Percentiles rank a stretch among this genome's conserved stretches.
Evolutionary conservation across 2,888 invertebrate genomes (phyloP).

Genomic region (Gastrophysa polygoni): DNA sequence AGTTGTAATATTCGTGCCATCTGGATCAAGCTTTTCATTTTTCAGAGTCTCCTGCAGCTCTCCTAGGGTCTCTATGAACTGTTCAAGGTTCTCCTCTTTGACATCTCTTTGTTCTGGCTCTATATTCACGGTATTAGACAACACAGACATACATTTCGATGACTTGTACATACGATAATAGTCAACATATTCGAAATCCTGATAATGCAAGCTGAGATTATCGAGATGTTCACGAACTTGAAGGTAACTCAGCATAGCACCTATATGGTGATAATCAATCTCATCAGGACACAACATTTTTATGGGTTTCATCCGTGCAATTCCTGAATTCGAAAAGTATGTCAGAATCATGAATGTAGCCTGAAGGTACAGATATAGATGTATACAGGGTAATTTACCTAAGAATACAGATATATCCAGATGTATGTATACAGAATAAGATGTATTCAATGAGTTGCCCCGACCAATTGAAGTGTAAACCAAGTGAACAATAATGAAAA

Average conservation of each 20-base stretch:
- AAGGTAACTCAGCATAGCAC: constrained; percentile 47
- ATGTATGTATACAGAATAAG: too few relatives aligned
- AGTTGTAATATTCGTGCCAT: not conserved
- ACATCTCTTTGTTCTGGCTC: not conserved
- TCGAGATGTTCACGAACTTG: constrained; percentile 49
- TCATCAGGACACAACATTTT: constrained; percentile 51
- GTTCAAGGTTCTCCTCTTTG: constrained; percentile 6
- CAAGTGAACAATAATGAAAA: too few relatives aligned
- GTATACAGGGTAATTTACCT: too few relatives aligned
- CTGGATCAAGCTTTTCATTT: not conserved
- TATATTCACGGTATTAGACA: not conserved
- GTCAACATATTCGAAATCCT: constrained; percentile 48
- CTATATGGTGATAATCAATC: constrained; percentile 50
- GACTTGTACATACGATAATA: constrained; percentile 17
- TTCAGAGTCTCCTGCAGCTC: constrained; percentile 7
- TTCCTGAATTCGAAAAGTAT: constrained; percentile 22
- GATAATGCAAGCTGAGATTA: constrained; percentile 42
- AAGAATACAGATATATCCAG: too few relatives aligned
- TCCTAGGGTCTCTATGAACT: constrained; percentile 16
- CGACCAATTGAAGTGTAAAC: too few relatives aligned
- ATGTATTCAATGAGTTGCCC: too few relatives aligned
- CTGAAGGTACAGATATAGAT: too few relatives aligned
- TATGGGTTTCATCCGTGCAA: constrained; percentile 36
- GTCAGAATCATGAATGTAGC: not conserved
- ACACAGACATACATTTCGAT: not conserved